A percentile compares a stretch with the other conserved stretches of the same genome.
These are phyloP conservation scores for Cossypha polioptera DNA, from an alignment of 2,797 vertebrate genomes.

Conservation along the genomic window DNA sequence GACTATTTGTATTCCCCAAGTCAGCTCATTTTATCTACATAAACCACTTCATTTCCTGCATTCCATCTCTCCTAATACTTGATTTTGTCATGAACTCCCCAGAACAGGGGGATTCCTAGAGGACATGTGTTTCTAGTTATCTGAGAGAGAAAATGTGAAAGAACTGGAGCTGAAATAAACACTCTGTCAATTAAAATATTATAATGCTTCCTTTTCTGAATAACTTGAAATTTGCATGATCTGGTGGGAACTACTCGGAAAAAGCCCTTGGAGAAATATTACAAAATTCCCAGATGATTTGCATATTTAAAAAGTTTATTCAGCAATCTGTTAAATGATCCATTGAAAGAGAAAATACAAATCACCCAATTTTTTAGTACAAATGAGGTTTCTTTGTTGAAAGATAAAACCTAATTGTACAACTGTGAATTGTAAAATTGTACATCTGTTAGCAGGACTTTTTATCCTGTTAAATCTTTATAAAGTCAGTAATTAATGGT, in stretches of 20 bases:
- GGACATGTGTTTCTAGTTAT: background rate
- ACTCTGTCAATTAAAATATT: constrained; percentile 44
- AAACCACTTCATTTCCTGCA: background rate
- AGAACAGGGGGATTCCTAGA: background rate
- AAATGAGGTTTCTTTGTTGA: background rate
- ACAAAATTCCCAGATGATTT: constrained; percentile 45
- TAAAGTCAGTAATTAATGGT: constrained; percentile 34
- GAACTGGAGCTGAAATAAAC: constrained; percentile 14
- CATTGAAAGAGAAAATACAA: constrained; percentile 48
- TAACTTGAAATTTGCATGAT: constrained; percentile 39
- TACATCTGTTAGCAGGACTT: background rate
- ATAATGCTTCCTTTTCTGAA: constrained; percentile 12
- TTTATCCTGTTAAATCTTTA: constrained; percentile 10
- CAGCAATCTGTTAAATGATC: constrained; percentile 37
- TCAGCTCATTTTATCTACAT: constrained; percentile 6
- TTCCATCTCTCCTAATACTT: background rate
- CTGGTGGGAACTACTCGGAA: constrained; percentile 19
- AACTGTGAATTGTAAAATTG: background rate
- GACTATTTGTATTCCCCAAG: background rate
- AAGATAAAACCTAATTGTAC: constrained; percentile 13
- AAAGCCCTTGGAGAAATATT: constrained; percentile 53
- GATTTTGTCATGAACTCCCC: background rate
- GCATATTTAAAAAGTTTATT: constrained; percentile 58
- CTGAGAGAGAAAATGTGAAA: background rate
- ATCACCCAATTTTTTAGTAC: constrained; percentile 6